These are phyloP conservation scores for Prionailurus viverrinus DNA, from an alignment of 2,113 vertebrate species.

Conservation along the genomic window DNA sequence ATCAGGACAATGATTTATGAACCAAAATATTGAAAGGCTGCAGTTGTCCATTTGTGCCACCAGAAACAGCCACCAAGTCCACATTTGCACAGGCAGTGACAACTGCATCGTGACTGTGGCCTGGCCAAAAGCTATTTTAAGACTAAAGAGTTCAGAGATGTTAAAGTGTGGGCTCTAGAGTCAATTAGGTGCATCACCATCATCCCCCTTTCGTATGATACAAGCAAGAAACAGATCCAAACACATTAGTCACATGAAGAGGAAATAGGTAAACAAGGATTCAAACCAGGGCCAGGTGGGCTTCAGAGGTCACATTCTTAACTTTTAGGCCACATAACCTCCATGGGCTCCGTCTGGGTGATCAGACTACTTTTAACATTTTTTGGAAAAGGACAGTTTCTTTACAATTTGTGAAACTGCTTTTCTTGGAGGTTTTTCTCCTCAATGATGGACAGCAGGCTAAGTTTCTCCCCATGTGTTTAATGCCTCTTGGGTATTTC, in stretches of 20 bases:
- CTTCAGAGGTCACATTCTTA: background rate
- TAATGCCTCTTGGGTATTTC: conserved; percentile 40
- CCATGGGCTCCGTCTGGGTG: background rate
- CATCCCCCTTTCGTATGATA: background rate
- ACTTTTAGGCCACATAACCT: background rate
- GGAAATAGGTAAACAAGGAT: background rate
- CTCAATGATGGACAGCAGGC: background rate
- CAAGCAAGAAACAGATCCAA: background rate
- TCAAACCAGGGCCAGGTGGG: background rate
- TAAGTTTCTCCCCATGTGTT: conserved; percentile 18
- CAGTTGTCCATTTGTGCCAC: background rate
- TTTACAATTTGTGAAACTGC: conserved; percentile 27
- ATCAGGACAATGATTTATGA: background rate
- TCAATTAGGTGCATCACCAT: background rate
- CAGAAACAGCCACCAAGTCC: background rate
- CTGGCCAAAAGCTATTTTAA: background rate
- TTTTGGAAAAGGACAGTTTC: background rate
- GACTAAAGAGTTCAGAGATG: background rate
- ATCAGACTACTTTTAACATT: background rate
- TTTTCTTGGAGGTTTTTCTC: conserved; percentile 14
- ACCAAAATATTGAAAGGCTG: background rate
- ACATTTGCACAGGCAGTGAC: background rate
- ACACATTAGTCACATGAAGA: background rate
- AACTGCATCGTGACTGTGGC: background rate
- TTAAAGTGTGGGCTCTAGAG: background rate